Evolutionary conservation across 2,888 invertebrate species (phyloP).

Genomic region (Calameuta pallipes): DNA sequence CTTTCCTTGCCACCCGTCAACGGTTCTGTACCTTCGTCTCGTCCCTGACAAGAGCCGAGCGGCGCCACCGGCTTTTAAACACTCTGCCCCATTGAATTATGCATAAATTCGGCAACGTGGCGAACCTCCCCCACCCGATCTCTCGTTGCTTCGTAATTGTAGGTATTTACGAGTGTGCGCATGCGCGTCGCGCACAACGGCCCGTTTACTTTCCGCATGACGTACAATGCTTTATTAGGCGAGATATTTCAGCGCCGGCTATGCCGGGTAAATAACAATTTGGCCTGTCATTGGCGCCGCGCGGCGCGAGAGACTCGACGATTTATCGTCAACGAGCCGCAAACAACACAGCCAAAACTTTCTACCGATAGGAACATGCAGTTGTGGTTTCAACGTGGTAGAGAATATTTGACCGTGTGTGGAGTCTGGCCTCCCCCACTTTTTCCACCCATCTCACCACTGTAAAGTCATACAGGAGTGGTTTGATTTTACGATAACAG

Average conservation of each 20-base stretch:
- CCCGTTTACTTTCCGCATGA: conserved; percentile 6
- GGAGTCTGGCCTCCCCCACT: neutral
- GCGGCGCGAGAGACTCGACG: neutral
- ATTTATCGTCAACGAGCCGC: conserved; percentile 7
- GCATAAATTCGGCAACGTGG: neutral
- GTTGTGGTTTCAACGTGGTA: neutral
- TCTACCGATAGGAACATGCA: neutral
- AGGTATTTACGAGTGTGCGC: neutral
- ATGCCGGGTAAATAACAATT: conserved; percentile 12
- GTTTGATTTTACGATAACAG: neutral
- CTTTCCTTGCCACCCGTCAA: neutral
- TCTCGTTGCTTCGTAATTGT: neutral
- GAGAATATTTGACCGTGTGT: neutral
- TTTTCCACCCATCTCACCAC: neutral
- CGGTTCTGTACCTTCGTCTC: neutral
- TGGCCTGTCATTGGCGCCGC: conserved; percentile 6
- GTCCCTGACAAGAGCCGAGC: neutral
- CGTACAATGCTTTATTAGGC: neutral
- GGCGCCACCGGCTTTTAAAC: neutral
- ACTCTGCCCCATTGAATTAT: neutral
- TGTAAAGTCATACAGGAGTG: neutral
- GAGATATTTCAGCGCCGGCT: conserved; percentile 7
- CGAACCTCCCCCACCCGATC: neutral
- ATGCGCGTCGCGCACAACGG: neutral
- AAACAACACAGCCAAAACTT: neutral